These are phyloP conservation scores for Corythornis vintsioides DNA, from an alignment of 2,113 vertebrate genomes.

Conservation along the genomic window DNA sequence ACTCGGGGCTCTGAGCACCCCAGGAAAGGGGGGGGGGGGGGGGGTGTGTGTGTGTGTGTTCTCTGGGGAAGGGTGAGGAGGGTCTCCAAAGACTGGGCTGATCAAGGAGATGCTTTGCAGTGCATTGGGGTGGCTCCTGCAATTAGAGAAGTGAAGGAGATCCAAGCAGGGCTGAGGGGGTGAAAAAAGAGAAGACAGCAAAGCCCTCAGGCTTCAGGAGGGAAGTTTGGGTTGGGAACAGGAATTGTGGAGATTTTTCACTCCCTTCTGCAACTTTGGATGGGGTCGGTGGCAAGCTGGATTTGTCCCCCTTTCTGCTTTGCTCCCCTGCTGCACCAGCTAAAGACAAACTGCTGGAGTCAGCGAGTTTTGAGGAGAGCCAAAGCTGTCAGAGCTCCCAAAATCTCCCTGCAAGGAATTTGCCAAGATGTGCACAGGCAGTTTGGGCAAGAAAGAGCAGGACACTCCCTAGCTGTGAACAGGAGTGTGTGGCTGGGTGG, in stretches of 20 bases:
- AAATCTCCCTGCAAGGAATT: neutral
- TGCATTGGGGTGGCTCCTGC: neutral
- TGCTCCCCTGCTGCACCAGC: neutral
- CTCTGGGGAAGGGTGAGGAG: neutral
- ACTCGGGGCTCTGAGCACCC: neutral
- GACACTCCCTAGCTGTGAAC: neutral
- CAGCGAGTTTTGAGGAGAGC: neutral
- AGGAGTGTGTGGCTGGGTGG: rapidly evolving
- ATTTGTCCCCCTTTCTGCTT: neutral
- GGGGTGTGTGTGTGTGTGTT: too few relatives aligned
- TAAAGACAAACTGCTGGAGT: neutral
- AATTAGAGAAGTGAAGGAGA: neutral
- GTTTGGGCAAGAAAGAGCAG: neutral
- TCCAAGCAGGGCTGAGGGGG: neutral
- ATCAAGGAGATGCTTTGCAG: neutral
- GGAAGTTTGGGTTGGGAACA: neutral
- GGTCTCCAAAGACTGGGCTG: neutral
- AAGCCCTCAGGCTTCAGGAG: neutral
- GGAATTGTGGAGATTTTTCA: neutral
- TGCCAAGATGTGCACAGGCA: rapidly evolving
- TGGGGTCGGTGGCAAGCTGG: neutral
- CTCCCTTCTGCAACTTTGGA: neutral
- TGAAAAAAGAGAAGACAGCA: rapidly evolving
- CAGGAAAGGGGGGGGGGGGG: neutral
- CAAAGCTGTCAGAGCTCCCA: neutral